phyloP scores from a whole-genome alignment of 2,888 invertebrate genomes.

The Leptarthrus brevirostris region DNA sequence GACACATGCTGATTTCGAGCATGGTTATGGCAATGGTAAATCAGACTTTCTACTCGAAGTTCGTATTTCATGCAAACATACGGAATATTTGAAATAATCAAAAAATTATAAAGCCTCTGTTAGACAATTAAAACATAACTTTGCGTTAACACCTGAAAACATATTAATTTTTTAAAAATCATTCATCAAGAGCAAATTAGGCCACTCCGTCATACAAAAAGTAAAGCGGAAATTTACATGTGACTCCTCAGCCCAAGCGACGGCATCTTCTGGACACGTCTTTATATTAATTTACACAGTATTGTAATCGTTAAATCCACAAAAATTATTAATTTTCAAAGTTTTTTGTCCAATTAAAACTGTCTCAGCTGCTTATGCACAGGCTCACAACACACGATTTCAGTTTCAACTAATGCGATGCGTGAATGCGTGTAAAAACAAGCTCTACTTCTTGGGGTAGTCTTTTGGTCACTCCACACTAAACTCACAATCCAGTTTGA shows the following conservation, averaged over 20 bases:
- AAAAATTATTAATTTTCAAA: no score
- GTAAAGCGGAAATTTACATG: slow-evolving; percentile 51
- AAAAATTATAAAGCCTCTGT: no score
- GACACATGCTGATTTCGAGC: neutral
- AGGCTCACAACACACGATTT: neutral
- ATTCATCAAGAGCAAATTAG: neutral
- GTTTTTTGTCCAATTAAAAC: neutral
- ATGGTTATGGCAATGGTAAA: neutral
- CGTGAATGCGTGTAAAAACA: slow-evolving; percentile 3
- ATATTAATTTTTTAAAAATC: no score
- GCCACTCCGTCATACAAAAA: slow-evolving; percentile 16
- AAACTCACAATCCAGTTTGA: slow-evolving; percentile 6
- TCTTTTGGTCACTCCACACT: slow-evolving; percentile 15
- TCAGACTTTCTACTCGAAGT: no score
- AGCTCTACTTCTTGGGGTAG: slow-evolving; percentile 3
- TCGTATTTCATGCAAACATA: no score
- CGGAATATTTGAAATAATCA: no score
- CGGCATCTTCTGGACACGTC: slow-evolving; percentile 47
- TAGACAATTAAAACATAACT: no score
- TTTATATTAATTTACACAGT: neutral
- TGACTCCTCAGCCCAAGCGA: slow-evolving; percentile 51
- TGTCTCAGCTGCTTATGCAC: neutral
- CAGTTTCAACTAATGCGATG: slow-evolving; percentile 9
- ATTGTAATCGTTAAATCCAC: neutral
- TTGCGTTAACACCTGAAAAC: no score